Base-by-base conservation (phyloP, 2,888 invertebrate species). In the Lymantria dispar region DNA sequence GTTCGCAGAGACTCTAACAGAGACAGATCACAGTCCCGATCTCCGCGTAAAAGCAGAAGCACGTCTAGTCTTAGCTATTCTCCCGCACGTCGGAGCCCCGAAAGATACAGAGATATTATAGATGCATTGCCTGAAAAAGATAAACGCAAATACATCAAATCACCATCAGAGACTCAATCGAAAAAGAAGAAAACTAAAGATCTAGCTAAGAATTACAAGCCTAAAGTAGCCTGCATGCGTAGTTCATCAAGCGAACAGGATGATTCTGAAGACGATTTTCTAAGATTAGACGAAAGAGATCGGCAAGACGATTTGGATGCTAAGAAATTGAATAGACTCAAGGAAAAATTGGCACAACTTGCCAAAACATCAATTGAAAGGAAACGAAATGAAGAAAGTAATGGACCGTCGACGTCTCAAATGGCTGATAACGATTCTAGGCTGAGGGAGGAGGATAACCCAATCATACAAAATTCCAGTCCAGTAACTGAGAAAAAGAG, bases 301-400 rank as follows among this genome's bases (percentile, higher is more conserved):
- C 73, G 84, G 0, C 93, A 93, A 51, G 93, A 94, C 38, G 93
- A 66, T 47, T 88, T 94, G 45, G 93, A 94, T 59, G 68, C 78
- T 29, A 94, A 93, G 65, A 96, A 96, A 70, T 76, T 95, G 59
- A 92, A 93, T 68, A 93, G 94, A 71, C 80, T 96, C 57, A 94
- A 95, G 70, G 93, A 63, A 93, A 94, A 59, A 80, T 93, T 76
- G 93, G 95, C 50, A 92, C 95, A 56, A 56, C 95, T 96, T 80
- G 96, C 96, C 1, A 95, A 95, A 68, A 95, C 95, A 1, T 74
- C 83, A 0, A 72, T 83, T 38, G 83, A 84, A 58, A 67, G 73
- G n/a, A 72, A 63, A 48, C 62, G 76, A 38, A 59, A 48, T 13
- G 81, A 78, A 38, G 82, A 78, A 39, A 63, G 64, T 8, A 76